A percentile compares a stretch with the other conserved stretches of the same genome.
These are phyloP conservation scores for Chiroxiphia lanceolata DNA, from an alignment of 2,797 vertebrate genomes.

Conservation along the genomic window DNA sequence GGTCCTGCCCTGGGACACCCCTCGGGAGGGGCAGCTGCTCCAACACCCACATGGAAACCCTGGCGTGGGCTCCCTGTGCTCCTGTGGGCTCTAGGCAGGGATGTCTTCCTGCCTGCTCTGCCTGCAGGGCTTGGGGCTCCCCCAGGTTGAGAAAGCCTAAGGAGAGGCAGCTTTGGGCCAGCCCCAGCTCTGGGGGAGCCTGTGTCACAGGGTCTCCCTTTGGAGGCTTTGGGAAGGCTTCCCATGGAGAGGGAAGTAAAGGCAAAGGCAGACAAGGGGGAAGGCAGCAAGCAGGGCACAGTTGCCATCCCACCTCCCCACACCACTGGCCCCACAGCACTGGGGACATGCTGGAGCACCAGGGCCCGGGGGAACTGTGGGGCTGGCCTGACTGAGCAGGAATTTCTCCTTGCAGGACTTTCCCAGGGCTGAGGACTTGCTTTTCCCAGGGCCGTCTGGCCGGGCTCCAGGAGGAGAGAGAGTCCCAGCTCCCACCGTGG, in stretches of 20 bases:
- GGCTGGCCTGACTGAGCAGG: not conserved
- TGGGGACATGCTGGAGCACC: not conserved
- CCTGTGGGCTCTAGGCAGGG: not conserved
- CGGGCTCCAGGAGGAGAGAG: not conserved
- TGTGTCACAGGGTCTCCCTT: not conserved
- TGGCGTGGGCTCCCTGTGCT: no score
- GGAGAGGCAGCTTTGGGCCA: not conserved
- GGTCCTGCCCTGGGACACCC: not conserved
- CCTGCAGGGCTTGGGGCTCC: not conserved
- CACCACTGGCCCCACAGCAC: not conserved
- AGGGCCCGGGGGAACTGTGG: not conserved
- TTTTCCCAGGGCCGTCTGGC: constrained; percentile 46
- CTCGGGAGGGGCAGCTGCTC: not conserved
- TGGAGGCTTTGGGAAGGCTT: not conserved
- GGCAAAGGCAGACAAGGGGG: rapidly evolving
- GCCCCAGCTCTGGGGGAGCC: not conserved
- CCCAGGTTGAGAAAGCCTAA: not conserved
- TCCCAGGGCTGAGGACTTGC: constrained; percentile 52
- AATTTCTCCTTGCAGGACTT: constrained; percentile 31
- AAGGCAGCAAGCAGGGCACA: not conserved
- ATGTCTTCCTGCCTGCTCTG: not conserved
- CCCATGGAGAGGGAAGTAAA: not conserved
- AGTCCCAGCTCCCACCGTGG: not conserved
- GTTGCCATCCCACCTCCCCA: not conserved
- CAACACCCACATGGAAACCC: not conserved